Evolutionary conservation across 2,797 vertebrate species (phyloP), one percentile per base, ranked within the genome.

Genomic region (Microctenopoma lineatum): DNA sequence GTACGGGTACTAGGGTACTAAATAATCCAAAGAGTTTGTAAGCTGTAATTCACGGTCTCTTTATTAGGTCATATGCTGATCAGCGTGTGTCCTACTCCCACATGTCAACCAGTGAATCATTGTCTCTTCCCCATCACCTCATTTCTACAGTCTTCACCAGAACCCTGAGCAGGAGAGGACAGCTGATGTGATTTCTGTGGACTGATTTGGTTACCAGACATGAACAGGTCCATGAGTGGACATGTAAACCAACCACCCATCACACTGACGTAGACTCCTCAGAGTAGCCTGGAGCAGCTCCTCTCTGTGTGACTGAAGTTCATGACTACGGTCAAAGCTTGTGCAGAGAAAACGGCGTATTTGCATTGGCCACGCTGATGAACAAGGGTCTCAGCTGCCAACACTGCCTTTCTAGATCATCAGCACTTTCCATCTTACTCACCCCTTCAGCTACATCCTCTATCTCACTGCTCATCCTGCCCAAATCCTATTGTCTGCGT

Each of bases 361-460:
- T 91, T 86, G 64, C 80, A 21, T 91, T 87, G 89, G 87, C 85
- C 4, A 1, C 0, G 18, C 65, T 70, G 78, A 84, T 76, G 77
- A 77, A 80, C 59, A 55, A 25, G 51, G 51, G 66, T 45, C 8
- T 66, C 50, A 15, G 59, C 48, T 59, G 44, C 50, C 81, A 70
- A 85, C 66, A 7, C 29, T 14, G 34, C 29, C 7, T 27, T 73
- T 48, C 53, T 4, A 8, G 70, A 69, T 39, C 0, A 83, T 93
- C 92, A 94, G 91, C 92, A 88, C n/a, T 90, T 92, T 92, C 72
- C 0, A 13, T 59, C 68, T 76, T 39, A 21, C 29, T 75, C 63
- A 77, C 82, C 68, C 57, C 48, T 50, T 34, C n/a, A 18, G 13
- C 25, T 7, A 13, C 16, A 9, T 27, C 45, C 42, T 54, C 77